Evolutionary conservation across 2,888 invertebrate species (phyloP), one percentile per base, ranked within the genome.

Genomic region (Ptycholaimellus sp.): DNA sequence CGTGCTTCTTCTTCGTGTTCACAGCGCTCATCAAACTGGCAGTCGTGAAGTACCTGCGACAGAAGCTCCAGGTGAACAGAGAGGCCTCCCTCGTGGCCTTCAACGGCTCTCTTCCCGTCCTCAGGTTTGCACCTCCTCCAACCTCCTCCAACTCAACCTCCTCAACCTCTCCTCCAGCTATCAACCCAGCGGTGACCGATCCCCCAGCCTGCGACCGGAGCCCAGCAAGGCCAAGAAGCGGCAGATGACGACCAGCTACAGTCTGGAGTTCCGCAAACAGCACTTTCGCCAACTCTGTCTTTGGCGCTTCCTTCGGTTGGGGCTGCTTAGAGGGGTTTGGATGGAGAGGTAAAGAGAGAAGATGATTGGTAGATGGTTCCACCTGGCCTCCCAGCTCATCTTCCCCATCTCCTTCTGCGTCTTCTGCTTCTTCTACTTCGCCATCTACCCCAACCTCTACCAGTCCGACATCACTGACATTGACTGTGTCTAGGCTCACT

Each of bases 1-100:
- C 49, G n/a, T 54, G 54, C 35, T 54, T 54, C 43, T 44, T 45
- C 42, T 52, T 54, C 33, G 53, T 54, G 21, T 54, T 54, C 38
- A 40, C 52, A 9, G 53, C 53, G n/a, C 43, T 54, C 14, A 52
- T 54, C 38, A 54, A 54, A 38, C 40, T 54, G 34, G 53, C 53
- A 2, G 41, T 52, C 13, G 46, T 53, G 17, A 53, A 53, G 40
- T 53, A 52, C 41, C 50, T 52, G 51, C 42, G 50, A 16, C 51
- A 51, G 40, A 30, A 48, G 29, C 32, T 54, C 14, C 31, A 46
- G 13, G 45, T 49, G 1, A 47, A 46, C n/a, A 45, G 47, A 25
- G 50, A 53, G 40, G 49, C 48, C 1, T 49, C 50, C 13, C 48
- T 52, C 14, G 50, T 52, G 2, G 49, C 50, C n/a, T n/a, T n/a